Evolutionary conservation across 2,797 vertebrate genomes (phyloP).

Genomic region (Pseudochaenichthys georgianus): DNA sequence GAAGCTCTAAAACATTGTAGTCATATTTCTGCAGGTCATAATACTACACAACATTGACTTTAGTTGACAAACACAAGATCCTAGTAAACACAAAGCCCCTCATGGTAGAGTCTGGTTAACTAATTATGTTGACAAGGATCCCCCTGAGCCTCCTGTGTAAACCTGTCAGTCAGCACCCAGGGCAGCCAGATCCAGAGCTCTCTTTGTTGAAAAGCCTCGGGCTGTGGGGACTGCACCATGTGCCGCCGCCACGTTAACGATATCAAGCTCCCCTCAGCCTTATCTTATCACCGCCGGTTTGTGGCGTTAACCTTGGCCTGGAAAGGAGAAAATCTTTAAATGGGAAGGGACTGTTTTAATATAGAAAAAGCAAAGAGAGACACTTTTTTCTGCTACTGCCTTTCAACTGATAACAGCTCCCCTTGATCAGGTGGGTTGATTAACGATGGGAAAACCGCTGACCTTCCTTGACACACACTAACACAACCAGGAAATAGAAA

Average conservation of each 20-base stretch:
- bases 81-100: slow-evolving; percentile 25
- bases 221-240: slow-evolving; percentile 22
- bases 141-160: slow-evolving; percentile 48
- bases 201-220: slow-evolving; percentile 13
- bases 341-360: slow-evolving; percentile 63
- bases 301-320: slow-evolving; percentile 72
- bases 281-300: slow-evolving; percentile 68
- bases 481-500: slow-evolving; percentile 63
- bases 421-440: slow-evolving; percentile 79
- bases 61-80: slow-evolving; percentile 9
- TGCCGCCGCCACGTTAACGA: slow-evolving; percentile 55
- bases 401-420: slow-evolving; percentile 60
- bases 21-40: slow-evolving; percentile 2
- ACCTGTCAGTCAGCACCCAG: slow-evolving; percentile 56
- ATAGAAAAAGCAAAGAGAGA: slow-evolving; percentile 32
- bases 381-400: slow-evolving; percentile 27
- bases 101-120: slow-evolving; percentile 11
- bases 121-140: slow-evolving; percentile 63
- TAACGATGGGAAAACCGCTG: slow-evolving; percentile 71
- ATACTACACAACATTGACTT: background rate
- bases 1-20: background rate
- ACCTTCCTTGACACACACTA: slow-evolving; percentile 39
- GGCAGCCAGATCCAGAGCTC: slow-evolving; percentile 12
- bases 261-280: slow-evolving; percentile 64
- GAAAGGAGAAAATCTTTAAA: slow-evolving; percentile 57